Base-by-base conservation (phyloP, 1,140 invertebrate genomes). In the Panagrolaimus sp. region DNA sequence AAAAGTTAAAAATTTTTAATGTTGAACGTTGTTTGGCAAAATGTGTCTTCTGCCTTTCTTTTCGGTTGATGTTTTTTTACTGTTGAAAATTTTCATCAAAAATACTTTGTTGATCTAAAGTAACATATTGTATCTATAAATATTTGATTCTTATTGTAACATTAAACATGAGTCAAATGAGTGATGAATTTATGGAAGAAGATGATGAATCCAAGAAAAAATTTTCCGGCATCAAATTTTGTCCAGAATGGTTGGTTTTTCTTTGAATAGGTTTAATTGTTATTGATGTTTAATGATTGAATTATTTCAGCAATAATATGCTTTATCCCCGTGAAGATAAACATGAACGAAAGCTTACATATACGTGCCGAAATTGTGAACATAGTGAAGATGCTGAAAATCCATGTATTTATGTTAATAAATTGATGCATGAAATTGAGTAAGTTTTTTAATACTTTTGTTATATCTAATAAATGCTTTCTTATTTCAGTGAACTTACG, bases 371-470 rank as follows among this genome's bases (percentile, higher is more conserved):
- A 84, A 96, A 97, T 86, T 98, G 94, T 86, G 92, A 96, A 77
- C 96, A 94, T 83, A 94, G 94, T 83, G 91, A 95, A 84, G 86
- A 91, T 26, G 94, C 96, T 0, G 93, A 96, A 79, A 97, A 95
- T 74, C 94, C 95, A 79, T 98, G 96, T 83, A 96, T 99, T 69
- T 99, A 98, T 83, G 95, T 98, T 0, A 99, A 98, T 88, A 98
- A 98, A 88, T 96, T 99, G 87, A 96, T 94, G 89, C 96, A 98
- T 88, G 96, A 98, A 90, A 94, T 98, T 73, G 96, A 98, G 91
- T 92, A 88, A 89, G 90, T 88, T 24, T 43, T 32, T 21, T 24
- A 69, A 63, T 62, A 62, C 66, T 76, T 66, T 43, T 43, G n/a
- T 17, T 28, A n/a, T n/a, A n/a, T n/a, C 24, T 9, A 45, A 71